Percentiles rank a stretch among this genome's conserved stretches.
Evolutionary conservation across 2,113 vertebrate species (phyloP).

Genomic region (Muntiacus muntjak): DNA sequence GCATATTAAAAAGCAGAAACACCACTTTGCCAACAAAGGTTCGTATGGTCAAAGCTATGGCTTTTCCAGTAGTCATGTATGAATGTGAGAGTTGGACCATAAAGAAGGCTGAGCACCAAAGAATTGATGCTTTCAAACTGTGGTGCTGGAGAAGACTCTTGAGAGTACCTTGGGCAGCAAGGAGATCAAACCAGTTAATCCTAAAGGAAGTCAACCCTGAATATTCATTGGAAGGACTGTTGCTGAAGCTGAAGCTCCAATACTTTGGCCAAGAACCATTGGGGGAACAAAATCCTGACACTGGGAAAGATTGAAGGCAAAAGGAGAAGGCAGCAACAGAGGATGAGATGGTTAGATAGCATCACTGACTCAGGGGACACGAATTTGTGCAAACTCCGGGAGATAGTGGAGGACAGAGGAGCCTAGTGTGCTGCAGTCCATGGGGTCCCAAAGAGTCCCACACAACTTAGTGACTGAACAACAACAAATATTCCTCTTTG

Average conservation of each 20-base stretch:
- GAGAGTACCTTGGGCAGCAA: neutral
- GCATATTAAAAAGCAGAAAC: neutral
- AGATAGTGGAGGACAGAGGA: neutral
- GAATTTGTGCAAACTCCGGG: neutral
- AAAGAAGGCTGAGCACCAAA: neutral
- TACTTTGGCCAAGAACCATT: neutral
- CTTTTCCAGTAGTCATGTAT: neutral
- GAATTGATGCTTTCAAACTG: neutral
- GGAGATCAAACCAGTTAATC: neutral
- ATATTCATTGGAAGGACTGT: neutral
- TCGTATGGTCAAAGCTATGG: neutral
- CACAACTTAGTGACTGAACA: neutral
- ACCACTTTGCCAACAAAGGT: neutral
- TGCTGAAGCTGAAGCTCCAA: neutral
- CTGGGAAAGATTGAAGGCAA: neutral
- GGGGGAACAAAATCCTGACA: neutral
- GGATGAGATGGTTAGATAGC: neutral
- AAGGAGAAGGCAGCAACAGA: neutral
- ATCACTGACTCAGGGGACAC: neutral
- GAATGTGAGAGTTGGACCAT: neutral
- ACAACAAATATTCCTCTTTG: neutral
- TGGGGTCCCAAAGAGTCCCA: neutral
- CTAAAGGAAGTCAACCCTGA: neutral
- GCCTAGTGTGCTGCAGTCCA: neutral
- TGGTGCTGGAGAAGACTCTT: neutral